Evolutionary conservation across 2,888 invertebrate genomes (phyloP).

Genomic region (Agelastica alni): DNA sequence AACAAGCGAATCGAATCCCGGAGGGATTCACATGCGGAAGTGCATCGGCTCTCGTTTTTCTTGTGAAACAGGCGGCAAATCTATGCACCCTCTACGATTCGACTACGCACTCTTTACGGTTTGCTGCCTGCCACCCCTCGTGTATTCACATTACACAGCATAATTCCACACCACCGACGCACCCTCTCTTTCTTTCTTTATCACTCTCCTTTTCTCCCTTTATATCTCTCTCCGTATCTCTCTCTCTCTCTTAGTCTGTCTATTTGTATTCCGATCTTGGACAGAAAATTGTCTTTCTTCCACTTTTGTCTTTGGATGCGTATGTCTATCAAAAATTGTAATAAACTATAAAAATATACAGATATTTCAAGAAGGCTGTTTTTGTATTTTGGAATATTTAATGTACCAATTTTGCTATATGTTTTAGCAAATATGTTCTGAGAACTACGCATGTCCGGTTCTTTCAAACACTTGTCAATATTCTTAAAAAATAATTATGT

Average conservation of each 20-base stretch:
- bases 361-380: no score
- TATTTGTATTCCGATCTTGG: conserved; percentile 9
- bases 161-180: conserved; percentile 47
- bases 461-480: no score
- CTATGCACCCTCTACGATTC: conserved; percentile 56
- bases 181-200: conserved; percentile 7
- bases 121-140: conserved; percentile 56
- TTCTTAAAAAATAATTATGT: no score
- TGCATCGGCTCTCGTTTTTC: conserved; percentile 34
- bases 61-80: conserved; percentile 56
- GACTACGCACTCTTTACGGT: conserved; percentile 54
- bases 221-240: conserved; percentile 4
- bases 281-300: conserved; percentile 22
- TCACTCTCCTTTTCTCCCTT: no score
- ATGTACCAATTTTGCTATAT: no score
- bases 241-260: background rate
- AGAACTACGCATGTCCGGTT: no score
- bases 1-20: conserved; percentile 14
- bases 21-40: conserved; percentile 20
- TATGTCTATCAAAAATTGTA: no score
- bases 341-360: no score
- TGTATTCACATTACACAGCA: conserved; percentile 49
- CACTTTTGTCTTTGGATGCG: conserved; percentile 12
- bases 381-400: no score
- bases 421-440: no score